Conservation (phyloP, 2,888 invertebrate genomes). For the Himalopsyche japonica region DNA sequence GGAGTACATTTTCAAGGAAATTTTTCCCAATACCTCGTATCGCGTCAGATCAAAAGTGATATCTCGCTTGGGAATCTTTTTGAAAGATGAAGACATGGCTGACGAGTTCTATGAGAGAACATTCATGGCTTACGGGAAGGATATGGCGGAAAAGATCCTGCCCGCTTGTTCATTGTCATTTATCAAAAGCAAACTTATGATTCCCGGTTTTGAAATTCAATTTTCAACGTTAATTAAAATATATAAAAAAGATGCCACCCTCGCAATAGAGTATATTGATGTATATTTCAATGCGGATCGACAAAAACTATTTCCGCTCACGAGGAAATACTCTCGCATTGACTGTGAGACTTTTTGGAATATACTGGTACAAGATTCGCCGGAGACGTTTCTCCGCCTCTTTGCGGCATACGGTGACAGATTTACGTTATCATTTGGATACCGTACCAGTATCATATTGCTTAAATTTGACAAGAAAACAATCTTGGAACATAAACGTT, state of each 20-base stretch:
- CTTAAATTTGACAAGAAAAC: neutral
- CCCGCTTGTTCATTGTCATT: conserved; percentile 44
- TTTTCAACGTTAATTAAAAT: neutral
- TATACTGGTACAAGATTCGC: conserved; percentile 14
- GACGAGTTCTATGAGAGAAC: conserved; percentile 44
- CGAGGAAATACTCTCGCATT: neutral
- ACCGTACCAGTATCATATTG: neutral
- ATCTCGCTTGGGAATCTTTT: conserved; percentile 41
- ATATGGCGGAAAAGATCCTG: conserved; percentile 43
- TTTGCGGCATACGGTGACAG: neutral
- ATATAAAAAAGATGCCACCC: conserved; percentile 42
- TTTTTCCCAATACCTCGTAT: conserved; percentile 44
- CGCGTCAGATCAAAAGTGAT: conserved; percentile 44
- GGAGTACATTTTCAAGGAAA: conserved; percentile 42
- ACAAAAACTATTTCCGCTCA: neutral
- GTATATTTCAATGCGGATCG: conserved; percentile 26
- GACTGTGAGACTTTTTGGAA: conserved; percentile 1
- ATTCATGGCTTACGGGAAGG: conserved; percentile 39
- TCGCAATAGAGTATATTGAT: conserved; percentile 45
- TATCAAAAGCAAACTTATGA: neutral
- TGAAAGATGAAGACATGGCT: conserved; percentile 43
- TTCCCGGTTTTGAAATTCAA: neutral
- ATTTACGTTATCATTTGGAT: conserved; percentile 9
- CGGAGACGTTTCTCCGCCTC: conserved; percentile 15
- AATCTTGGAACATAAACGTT: neutral